Evolutionary conservation across 2,113 vertebrate species (phyloP), one percentile per base, ranked within the genome.

Genomic region (Nematolebias whitei): DNA sequence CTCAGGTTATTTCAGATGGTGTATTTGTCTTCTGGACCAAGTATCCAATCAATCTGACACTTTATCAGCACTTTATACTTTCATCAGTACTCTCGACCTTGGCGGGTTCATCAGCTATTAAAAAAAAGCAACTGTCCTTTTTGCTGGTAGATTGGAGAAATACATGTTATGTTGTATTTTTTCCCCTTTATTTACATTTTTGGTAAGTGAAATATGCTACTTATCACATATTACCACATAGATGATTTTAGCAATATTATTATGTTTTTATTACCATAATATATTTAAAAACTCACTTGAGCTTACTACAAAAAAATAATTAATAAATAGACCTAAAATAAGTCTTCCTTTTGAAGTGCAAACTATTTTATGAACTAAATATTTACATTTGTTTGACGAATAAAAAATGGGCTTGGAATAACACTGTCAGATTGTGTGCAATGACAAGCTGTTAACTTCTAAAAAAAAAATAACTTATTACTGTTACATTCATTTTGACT

Each of bases 41-140:
- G 74, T 74, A 79, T 83, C 74, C 72, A 49, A 87, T 90, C 82
- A 85, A 82, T 89, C 76, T 78, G 78, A 86, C 65, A 80, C 86
- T 73, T 85, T 64, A 59, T 51, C 13, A 52, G 8, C 23, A 16
- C 24, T 18, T 50, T 9, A 24, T 26, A 61, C 68, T 68, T 84
- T 64, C 78, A 76, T 71, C 74, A 63, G 55, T 72, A 54, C 60
- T 74, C 60, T 20, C 76, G 75, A 68, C 75, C 72, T 78, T 83
- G 75, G 67, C 52, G 68, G 38, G 48, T 61, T 75, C 57, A 54
- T 76, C 64, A 66, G 60, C 59, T 57, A 12, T n/a, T 7, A 29
- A 69, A 74, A 55, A 38, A 63, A 70, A 79, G 39, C 9, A 20
- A 52, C 40, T 49, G 41, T 59, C 45, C 69, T 74, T 65, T 69